Evolutionary conservation across 1,140 invertebrate genomes (phyloP).

Genomic region (Pseudomyrmex concolor): DNA sequence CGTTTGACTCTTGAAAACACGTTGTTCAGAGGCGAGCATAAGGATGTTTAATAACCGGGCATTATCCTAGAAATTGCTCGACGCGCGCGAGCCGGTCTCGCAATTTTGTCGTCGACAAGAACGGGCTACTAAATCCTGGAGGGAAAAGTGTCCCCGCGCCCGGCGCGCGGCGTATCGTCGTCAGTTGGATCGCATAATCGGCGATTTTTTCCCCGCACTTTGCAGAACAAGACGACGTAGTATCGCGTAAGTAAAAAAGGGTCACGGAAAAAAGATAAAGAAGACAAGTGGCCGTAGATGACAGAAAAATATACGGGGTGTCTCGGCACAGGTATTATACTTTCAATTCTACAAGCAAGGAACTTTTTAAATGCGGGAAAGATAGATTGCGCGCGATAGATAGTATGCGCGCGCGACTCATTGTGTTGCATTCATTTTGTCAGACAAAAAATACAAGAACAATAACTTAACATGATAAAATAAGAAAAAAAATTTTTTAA

Average conservation of each 20-base stretch:
- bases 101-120: slow-evolving; percentile 43
- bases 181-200: slow-evolving; percentile 64
- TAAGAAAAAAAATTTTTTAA: not conserved
- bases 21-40: slow-evolving; percentile 3
- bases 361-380: not conserved
- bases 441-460: too few relatives aligned
- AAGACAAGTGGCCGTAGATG: slow-evolving; percentile 49
- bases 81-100: slow-evolving; percentile 37
- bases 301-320: slow-evolving; percentile 59
- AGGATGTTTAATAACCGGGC: slow-evolving; percentile 44
- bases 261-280: not conserved
- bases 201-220: slow-evolving; percentile 53
- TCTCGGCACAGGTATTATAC: not conserved
- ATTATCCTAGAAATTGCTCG: slow-evolving; percentile 59
- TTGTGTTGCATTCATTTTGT: too few relatives aligned
- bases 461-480: not conserved
- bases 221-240: slow-evolving; percentile 10
- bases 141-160: slow-evolving; percentile 25
- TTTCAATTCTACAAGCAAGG: not conserved
- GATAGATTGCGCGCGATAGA: not conserved
- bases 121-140: slow-evolving; percentile 41
- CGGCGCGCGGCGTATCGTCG: slow-evolving; percentile 45
- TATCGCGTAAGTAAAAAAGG: slow-evolving; percentile 36
- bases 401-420: not conserved
- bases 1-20: slow-evolving; percentile 6